phyloP scores from a whole-genome alignment of 1,140 invertebrate species.

The Scaptomyza hsui region DNA sequence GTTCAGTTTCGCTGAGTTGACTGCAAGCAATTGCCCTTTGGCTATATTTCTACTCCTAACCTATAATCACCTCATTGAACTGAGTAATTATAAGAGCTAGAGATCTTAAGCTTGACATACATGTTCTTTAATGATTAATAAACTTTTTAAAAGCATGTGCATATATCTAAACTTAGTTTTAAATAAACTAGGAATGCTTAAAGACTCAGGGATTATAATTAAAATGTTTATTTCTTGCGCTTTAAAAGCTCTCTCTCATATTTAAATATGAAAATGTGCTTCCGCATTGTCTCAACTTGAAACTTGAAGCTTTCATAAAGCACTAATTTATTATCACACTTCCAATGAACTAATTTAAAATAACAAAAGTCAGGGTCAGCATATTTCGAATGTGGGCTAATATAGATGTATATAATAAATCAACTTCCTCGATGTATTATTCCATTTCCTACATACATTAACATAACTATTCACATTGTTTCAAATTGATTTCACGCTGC shows the following conservation, averaged over 20 bases:
- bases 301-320: too few species aligned
- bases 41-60: too few species aligned
- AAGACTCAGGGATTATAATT: too few species aligned
- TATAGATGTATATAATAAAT: neutral
- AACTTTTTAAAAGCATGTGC: too few species aligned
- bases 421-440: neutral
- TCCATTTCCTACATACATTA: neutral
- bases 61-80: neutral
- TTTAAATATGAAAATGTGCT: neutral
- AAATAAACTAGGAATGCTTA: too few species aligned
- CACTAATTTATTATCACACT: too few species aligned
- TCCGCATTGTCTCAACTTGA: neutral
- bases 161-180: too few species aligned
- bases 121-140: too few species aligned
- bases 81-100: neutral
- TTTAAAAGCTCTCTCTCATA: neutral
- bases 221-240: too few species aligned
- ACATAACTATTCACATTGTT: slow-evolving; percentile 7
- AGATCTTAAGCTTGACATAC: too few species aligned
- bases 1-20: neutral
- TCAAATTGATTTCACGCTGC: slow-evolving; percentile 17
- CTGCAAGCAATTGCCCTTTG: neutral
- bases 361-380: neutral
- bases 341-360: too few species aligned
- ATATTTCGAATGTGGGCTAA: slow-evolving; percentile 12